Base-by-base conservation (phyloP, 2,113 vertebrate species). In the Pangasianodon hypophthalmus region DNA sequence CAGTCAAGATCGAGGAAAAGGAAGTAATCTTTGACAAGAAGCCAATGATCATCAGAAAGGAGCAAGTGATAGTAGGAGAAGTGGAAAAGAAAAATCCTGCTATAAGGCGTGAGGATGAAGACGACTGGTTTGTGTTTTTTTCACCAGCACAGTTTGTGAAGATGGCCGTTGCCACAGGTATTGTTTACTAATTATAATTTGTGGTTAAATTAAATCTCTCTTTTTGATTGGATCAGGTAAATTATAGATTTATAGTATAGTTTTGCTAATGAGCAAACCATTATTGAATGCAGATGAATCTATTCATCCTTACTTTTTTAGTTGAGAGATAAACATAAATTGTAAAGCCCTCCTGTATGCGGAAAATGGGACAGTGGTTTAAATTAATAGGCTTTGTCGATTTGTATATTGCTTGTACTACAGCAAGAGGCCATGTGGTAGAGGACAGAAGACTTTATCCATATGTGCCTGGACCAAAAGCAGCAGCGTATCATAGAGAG, bases 391-490 rank as follows among this genome's bases (percentile, higher is more conserved):
- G 4, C 26, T 32, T 32, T 37, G 16, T 21, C 13, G 6, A 21
- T 37, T 21, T 83, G 7, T 83, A 21, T 13, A 37, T 56, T 58
- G 81, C 10, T 10, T 77, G 29, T 24, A 26, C 52, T 46, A 4
- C 62, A n/a, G 50, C 92, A 84, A 73, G 5, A 64, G 71, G 77
- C 54, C 50, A 26, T 46, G 82, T 77, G 54, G 52, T 80, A 52
- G 83, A 88, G 62, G 16, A 10, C 16, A 87, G 75, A 89, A 60
- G n/a, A 84, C 29, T 50, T 56, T 89, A 82, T 58, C 10, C n/a
- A 29, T 60, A 46, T 52, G 16, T 84, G 37, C 32, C 32, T 24
- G 29, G 26, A 85, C 6, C 93, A 90, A 94, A 93, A 90, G 90
- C 0, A 54, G 91, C 87, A 1, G 24, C 52, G 79, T 9, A 84